phyloP scores from a whole-genome alignment of 2,113 vertebrate species.

The Nestor notabilis region DNA sequence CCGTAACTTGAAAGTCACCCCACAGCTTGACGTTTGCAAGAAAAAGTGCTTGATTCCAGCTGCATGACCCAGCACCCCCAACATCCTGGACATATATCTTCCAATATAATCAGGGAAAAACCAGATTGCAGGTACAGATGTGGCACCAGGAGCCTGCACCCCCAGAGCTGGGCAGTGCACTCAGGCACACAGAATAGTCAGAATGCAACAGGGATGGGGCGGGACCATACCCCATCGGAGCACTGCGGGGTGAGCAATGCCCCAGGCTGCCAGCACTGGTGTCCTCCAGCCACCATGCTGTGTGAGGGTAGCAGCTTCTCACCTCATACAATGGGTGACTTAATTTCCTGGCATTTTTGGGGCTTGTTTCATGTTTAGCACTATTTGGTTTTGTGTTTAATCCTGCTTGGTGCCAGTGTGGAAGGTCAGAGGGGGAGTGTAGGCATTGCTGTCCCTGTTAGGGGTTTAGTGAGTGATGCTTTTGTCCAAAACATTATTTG shows the following conservation, averaged over 20 bases:
- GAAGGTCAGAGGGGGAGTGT: accelerated
- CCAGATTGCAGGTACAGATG: background rate
- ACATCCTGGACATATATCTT: background rate
- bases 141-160: background rate
- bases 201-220: background rate
- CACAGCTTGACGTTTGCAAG: background rate
- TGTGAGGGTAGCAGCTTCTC: background rate
- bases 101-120: background rate
- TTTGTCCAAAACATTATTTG: background rate
- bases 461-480: background rate
- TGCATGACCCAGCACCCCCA: background rate
- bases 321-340: background rate
- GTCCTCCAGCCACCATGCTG: background rate
- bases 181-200: accelerated
- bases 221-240: background rate
- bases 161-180: background rate
- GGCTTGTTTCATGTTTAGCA: background rate
- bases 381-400: background rate
- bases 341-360: background rate
- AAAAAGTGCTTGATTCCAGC: background rate
- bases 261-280: background rate
- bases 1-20: background rate
- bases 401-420: background rate
- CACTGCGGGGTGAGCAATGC: background rate
- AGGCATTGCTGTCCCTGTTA: background rate